A percentile compares a stretch with the other conserved stretches of the same genome.
These are phyloP conservation scores for Leptinotarsa defecta DNA, from an alignment of 1,140 invertebrate species.

Conservation along the genomic window DNA sequence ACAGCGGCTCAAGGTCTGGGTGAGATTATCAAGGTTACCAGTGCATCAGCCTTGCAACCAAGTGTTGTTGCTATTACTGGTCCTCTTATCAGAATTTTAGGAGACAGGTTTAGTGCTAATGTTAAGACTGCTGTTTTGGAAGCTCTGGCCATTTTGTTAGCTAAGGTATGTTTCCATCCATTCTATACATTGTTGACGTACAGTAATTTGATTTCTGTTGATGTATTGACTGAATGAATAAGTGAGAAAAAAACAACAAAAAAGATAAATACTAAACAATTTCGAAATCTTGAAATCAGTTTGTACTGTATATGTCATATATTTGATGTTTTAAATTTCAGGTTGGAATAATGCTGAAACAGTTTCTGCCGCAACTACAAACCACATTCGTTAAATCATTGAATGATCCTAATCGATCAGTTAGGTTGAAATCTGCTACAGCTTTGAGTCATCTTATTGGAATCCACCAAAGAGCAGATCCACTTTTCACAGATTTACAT, in stretches of 20 bases:
- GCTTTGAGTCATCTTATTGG: slow-evolving; percentile 87
- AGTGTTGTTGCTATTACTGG: slow-evolving; percentile 97
- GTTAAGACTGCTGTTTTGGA: slow-evolving; percentile 96
- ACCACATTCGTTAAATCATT: slow-evolving; percentile 96
- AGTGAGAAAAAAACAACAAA: neutral
- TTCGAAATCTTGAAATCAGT: too few species aligned
- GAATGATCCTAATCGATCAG: slow-evolving; percentile 84
- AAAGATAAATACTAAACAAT: too few species aligned
- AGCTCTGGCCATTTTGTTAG: slow-evolving; percentile 87
- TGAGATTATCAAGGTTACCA: slow-evolving; percentile 88
- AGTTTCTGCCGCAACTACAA: slow-evolving; percentile 97
- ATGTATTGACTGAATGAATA: too few species aligned
- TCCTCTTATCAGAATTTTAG: slow-evolving; percentile 94
- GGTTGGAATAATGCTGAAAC: slow-evolving; percentile 91
- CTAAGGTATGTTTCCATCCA: slow-evolving; percentile 66
- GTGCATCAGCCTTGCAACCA: slow-evolving; percentile 83
- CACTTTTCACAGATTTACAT: slow-evolving; percentile 89
- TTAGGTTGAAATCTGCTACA: slow-evolving; percentile 85
- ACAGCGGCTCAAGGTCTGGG: slow-evolving; percentile 88
- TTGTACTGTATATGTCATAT: too few species aligned
- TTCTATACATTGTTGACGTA: too few species aligned
- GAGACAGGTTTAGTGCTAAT: slow-evolving; percentile 90
- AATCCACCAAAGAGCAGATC: slow-evolving; percentile 87
- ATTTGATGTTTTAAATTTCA: slow-evolving; percentile 50
- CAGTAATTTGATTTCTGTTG: too few species aligned